Base-by-base conservation (phyloP, 2,797 vertebrate species). In the Tinamus major region DNA sequence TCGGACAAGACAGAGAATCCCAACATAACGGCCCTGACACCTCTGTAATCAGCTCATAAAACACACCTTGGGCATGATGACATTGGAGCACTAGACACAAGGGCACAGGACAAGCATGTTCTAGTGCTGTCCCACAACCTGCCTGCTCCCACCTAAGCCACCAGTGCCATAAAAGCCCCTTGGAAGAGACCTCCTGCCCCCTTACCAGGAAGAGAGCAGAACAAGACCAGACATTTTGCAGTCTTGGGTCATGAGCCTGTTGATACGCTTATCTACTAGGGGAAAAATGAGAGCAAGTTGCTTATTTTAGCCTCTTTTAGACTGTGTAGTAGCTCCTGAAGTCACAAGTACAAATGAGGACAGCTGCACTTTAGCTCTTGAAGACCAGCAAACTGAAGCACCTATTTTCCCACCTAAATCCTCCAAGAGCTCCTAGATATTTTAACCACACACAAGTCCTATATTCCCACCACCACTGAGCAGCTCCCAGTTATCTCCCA, bases 281-380 rank as follows among this genome's bases (percentile, higher is more conserved):
- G 13, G 24, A 29, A 35, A 44, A 71, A 49, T 37, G 37, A 85
- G 41, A 85, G 64, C 71, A 93, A 85, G 29, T 39, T 65, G 65
- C 41, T 94, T 87, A 29, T 69, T 93, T 92, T 39, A 91, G 72
- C 85, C n/a, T 83, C 65, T 75, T 94, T 90, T 78, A 79, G 85
- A 81, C 78, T 67, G 35, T 55, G 79, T 39, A 67, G 41, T 65
- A 69, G 65, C 64, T 81, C 55, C 79, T 62, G 92, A 55, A 94
- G 62, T 85, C 69, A 64, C 62, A 89, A 92, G 62, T 26, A 72
- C n/a, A 46, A 93, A 87, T 6, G 18, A 92, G 62, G 70, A 91
- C 77, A 87, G 82, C 70, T 64, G 62, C 49, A 89, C 80, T 76
- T 46, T 24, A 65, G 49, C 59, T 83, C 70, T 92, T 63, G 51